Conservation (phyloP, 2,888 invertebrate genomes). For the Cephonodes hylas region DNA sequence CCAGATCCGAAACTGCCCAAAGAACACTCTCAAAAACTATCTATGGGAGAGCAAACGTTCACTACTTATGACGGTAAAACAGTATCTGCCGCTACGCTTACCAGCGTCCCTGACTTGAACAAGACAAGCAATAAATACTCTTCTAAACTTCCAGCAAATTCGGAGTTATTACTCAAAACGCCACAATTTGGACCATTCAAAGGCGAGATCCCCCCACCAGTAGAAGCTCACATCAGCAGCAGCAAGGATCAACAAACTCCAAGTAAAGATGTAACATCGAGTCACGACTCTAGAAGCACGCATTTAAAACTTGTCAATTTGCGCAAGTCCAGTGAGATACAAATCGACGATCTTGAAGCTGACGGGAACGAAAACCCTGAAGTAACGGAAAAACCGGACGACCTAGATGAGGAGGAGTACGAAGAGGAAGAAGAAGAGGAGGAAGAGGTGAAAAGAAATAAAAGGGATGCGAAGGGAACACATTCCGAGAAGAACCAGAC, state of each 20-base stretch:
- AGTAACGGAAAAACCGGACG: slow-evolving; percentile 27
- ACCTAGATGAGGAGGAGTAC: slow-evolving; percentile 33
- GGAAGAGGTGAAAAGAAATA: slow-evolving; percentile 39
- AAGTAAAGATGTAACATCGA: slow-evolving; percentile 17
- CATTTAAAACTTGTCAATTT: slow-evolving; percentile 65
- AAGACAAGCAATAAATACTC: slow-evolving; percentile 64
- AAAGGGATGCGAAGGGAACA: slow-evolving; percentile 57
- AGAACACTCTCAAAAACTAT: slow-evolving; percentile 72
- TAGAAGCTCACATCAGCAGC: slow-evolving; percentile 48
- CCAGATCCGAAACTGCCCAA: slow-evolving; percentile 79
- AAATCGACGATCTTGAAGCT: slow-evolving; percentile 44
- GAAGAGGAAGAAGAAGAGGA: slow-evolving; percentile 39
- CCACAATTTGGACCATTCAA: slow-evolving; percentile 89
- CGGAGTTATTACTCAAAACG: slow-evolving; percentile 83
- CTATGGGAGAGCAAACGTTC: slow-evolving; percentile 70
- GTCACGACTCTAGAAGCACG: slow-evolving; percentile 45
- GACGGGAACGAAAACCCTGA: slow-evolving; percentile 52
- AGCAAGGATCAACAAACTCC: slow-evolving; percentile 22
- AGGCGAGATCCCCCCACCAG: slow-evolving; percentile 84
- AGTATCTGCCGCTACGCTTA: slow-evolving; percentile 83
- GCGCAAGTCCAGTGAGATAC: slow-evolving; percentile 35
- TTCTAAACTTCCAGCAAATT: slow-evolving; percentile 63
- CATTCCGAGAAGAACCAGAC: slow-evolving; percentile 57
- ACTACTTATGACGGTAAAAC: slow-evolving; percentile 89
- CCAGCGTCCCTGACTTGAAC: slow-evolving; percentile 75